Percentiles rank a stretch among this genome's conserved stretches.
phyloP scores from a whole-genome alignment of 2,797 vertebrate genomes.

The Anguilla pacifica region DNA sequence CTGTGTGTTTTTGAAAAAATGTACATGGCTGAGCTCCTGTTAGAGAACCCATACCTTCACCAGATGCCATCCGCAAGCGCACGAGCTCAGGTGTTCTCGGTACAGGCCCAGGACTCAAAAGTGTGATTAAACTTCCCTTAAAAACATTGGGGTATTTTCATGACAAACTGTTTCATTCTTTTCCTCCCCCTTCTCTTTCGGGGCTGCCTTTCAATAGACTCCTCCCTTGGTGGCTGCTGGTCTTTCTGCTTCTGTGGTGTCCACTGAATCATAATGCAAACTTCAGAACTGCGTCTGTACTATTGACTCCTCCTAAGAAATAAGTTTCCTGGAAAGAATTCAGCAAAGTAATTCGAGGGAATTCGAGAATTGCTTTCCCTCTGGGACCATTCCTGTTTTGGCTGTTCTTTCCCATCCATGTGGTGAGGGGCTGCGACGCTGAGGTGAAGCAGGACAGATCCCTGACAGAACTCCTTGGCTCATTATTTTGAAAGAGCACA shows the following conservation, averaged over 20 bases:
- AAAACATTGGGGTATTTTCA: slow-evolving; percentile 20
- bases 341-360: not conserved
- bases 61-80: slow-evolving; percentile 6
- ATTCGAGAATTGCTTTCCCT: not conserved
- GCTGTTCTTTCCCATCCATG: not conserved
- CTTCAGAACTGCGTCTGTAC: not conserved
- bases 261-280: not conserved
- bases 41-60: not conserved
- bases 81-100: slow-evolving; percentile 11
- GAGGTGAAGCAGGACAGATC: not conserved
- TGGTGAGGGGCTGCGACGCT: not conserved
- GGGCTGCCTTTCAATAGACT: not conserved
- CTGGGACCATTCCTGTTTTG: not conserved
- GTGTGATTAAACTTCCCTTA: slow-evolving; percentile 20
- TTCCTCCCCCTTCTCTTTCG: not conserved
- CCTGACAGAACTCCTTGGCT: not conserved
- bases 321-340: not conserved
- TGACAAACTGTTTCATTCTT: not conserved
- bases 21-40: not conserved
- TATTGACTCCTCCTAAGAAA: not conserved
- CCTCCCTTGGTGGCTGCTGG: not conserved
- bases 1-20: slow-evolving; percentile 11
- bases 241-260: not conserved
- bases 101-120: slow-evolving; percentile 8
- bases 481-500: not conserved